Evolutionary conservation across 1,140 invertebrate species (phyloP).

Genomic region (Theocolax elegans): DNA sequence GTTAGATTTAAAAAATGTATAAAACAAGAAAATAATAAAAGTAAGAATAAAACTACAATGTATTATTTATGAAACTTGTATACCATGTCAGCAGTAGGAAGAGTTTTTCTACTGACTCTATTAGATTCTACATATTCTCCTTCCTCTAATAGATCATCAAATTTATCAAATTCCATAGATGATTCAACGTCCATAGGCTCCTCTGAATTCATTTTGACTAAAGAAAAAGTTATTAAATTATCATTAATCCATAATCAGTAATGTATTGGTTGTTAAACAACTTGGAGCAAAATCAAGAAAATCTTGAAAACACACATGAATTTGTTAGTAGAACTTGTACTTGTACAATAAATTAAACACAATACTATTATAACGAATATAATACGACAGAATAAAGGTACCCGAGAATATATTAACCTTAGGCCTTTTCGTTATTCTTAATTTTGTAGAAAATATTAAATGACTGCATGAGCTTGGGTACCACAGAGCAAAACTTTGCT

Average conservation of each 20-base stretch:
- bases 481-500: no score
- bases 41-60: neutral
- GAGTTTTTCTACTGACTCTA: conserved; percentile 1
- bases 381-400: no score
- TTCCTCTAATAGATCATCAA: conserved; percentile 36
- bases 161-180: conserved; percentile 10
- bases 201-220: conserved; percentile 19
- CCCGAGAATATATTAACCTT: no score
- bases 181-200: conserved; percentile 38
- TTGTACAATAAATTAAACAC: no score
- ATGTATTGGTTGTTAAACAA: neutral
- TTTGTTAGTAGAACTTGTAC: neutral
- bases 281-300: neutral
- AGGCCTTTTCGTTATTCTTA: no score
- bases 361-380: no score
- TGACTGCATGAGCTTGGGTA: no score
- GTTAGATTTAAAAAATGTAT: neutral
- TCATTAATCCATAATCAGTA: neutral
- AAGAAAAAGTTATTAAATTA: neutral
- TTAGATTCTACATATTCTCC: conserved; percentile 27
- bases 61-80: neutral
- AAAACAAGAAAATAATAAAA: neutral
- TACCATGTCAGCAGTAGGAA: conserved; percentile 8
- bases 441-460: no score
- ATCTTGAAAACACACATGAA: neutral